These are phyloP conservation scores for Himalopsyche japonica DNA, from an alignment of 2,888 invertebrate species.

Conservation along the genomic window DNA sequence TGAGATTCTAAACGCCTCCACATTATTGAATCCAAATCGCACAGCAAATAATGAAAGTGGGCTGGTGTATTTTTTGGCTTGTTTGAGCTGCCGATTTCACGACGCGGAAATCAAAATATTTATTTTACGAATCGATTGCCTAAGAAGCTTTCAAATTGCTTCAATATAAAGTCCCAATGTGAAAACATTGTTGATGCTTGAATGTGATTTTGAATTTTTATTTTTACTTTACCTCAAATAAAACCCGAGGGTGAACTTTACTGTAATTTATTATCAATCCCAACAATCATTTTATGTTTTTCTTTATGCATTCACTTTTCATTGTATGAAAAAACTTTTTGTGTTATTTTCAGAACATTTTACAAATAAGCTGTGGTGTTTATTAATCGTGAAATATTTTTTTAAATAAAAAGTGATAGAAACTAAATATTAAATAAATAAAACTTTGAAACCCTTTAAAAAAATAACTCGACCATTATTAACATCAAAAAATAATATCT, in stretches of 20 bases:
- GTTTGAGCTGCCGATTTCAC: background rate
- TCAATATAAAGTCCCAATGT: background rate
- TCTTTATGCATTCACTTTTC: background rate
- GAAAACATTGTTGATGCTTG: background rate
- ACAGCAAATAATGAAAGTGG: constrained; percentile 29
- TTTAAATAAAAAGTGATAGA: too few relatives aligned
- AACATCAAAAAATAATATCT: too few relatives aligned
- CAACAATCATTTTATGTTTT: background rate
- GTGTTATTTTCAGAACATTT: too few relatives aligned
- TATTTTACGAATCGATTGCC: background rate
- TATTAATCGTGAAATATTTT: too few relatives aligned
- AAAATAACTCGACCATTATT: too few relatives aligned
- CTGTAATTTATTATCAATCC: background rate
- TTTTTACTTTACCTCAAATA: background rate
- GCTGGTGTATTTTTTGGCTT: constrained; percentile 18
- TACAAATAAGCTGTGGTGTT: too few relatives aligned
- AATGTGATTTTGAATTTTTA: background rate
- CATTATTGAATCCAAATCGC: constrained; percentile 9
- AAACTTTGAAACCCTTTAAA: too few relatives aligned
- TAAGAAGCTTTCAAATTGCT: background rate
- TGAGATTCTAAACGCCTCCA: constrained; percentile 8
- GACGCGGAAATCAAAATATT: background rate
- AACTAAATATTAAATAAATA: too few relatives aligned
- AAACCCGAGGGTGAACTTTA: background rate
- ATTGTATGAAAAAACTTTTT: too few relatives aligned